Conservation (phyloP, 2,113 vertebrate species). For the Macquaria australasica region DNA sequence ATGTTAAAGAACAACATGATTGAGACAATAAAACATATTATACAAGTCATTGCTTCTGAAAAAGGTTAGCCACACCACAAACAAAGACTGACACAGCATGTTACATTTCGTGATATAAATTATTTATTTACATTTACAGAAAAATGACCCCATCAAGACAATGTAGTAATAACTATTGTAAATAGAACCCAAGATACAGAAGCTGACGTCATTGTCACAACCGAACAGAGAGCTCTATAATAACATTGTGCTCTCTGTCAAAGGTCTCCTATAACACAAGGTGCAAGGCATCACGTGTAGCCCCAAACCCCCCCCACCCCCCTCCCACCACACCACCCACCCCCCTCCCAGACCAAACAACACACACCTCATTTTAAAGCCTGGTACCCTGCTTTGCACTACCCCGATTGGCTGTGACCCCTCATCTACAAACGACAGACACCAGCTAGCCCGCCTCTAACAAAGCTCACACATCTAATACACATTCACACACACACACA, state of each 20-base stretch:
- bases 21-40: background rate
- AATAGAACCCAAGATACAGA: constrained; percentile 94
- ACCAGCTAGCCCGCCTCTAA: constrained; percentile 75
- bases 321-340: constrained; percentile 30
- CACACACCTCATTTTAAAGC: constrained; percentile 68
- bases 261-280: constrained; percentile 99
- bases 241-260: constrained; percentile 92
- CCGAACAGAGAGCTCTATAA: constrained; percentile 93
- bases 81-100: constrained; percentile 38
- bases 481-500: constrained; percentile 54
- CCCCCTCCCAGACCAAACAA: constrained; percentile 40
- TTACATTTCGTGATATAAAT: constrained; percentile 97
- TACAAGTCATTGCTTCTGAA: background rate
- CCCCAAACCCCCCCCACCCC: constrained; percentile 67
- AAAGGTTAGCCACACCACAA: background rate
- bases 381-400: constrained; percentile 74
- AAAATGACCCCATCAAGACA: constrained; percentile 99
- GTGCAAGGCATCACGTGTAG: constrained; percentile 99
- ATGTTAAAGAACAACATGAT: background rate
- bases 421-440: constrained; percentile 79
- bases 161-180: constrained; percentile 99
- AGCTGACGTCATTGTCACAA: constrained; percentile 87
- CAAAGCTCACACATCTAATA: constrained; percentile 77
- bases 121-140: constrained; percentile 99
- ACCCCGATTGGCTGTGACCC: constrained; percentile 67